Conservation (phyloP, 2,888 invertebrate species). For the Troilus luridus region DNA sequence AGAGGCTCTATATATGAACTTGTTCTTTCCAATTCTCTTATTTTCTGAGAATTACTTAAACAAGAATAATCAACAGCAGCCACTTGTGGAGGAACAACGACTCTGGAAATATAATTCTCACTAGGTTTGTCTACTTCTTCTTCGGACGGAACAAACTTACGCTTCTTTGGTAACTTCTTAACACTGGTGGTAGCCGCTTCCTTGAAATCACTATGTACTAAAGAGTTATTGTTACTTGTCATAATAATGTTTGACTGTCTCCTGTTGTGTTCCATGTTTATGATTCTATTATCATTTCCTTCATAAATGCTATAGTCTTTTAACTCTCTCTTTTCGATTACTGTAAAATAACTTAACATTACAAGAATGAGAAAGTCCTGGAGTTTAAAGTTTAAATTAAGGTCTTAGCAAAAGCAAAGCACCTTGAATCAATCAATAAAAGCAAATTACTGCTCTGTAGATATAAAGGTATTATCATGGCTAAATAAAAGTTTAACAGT, state of each 20-base stretch:
- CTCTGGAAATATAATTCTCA: constrained; percentile 60
- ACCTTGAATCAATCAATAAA: constrained; percentile 57
- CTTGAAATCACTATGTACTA: constrained; percentile 69
- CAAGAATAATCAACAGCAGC: constrained; percentile 76
- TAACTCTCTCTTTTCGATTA: constrained; percentile 65
- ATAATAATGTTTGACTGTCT: constrained; percentile 64
- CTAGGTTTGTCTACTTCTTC: constrained; percentile 76
- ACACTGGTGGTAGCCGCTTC: constrained; percentile 71
- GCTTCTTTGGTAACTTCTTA: constrained; percentile 91
- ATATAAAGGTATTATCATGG: constrained; percentile 54
- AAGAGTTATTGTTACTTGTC: constrained; percentile 64
- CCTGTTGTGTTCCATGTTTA: constrained; percentile 60
- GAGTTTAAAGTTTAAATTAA: constrained; percentile 42
- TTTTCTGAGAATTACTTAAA: constrained; percentile 62
- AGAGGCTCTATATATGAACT: constrained; percentile 43
- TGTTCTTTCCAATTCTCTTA: constrained; percentile 41
- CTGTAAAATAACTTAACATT: constrained; percentile 64
- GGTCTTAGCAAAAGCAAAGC: constrained; percentile 39
- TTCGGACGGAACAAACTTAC: constrained; percentile 87
- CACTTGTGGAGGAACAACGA: constrained; percentile 73
- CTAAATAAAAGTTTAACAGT: constrained; percentile 15
- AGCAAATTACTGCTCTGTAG: constrained; percentile 50
- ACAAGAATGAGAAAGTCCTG: constrained; percentile 52
- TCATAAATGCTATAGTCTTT: constrained; percentile 64
- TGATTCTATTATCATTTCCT: constrained; percentile 60